Evolutionary conservation across 1,140 invertebrate species (phyloP).

Genomic region (Amphibalanus amphitrite): DNA sequence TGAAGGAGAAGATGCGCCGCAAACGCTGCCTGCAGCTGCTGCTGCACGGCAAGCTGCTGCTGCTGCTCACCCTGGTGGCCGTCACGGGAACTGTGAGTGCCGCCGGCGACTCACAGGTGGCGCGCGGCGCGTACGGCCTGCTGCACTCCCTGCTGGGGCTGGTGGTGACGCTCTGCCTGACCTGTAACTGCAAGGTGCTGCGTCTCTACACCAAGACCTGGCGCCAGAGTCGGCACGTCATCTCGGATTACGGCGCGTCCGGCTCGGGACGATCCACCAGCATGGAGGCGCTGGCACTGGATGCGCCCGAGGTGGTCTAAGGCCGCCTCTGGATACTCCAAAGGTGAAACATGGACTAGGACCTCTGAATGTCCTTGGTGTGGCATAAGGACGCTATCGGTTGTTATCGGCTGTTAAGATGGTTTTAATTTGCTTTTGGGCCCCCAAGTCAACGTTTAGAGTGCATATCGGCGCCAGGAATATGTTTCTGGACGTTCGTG

Average conservation of each 20-base stretch:
- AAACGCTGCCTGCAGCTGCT: constrained; percentile 37
- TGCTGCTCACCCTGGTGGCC: constrained; percentile 23
- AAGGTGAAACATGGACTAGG: too few species aligned
- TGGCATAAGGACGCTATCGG: too few species aligned
- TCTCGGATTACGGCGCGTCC: not conserved
- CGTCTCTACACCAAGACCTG: constrained; percentile 31
- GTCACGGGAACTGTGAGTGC: constrained; percentile 21
- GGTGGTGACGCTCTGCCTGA: constrained; percentile 39
- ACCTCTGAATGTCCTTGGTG: too few species aligned
- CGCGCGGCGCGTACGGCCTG: constrained; percentile 31
- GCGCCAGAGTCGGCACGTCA: not conserved
- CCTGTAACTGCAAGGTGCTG: constrained; percentile 42
- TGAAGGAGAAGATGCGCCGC: constrained; percentile 38
- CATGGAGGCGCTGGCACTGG: not conserved
- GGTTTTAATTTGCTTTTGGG: too few species aligned
- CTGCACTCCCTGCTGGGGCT: constrained; percentile 36
- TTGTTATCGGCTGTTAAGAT: too few species aligned
- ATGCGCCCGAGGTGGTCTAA: not conserved
- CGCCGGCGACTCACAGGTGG: constrained; percentile 18
- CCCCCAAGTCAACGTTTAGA: too few species aligned
- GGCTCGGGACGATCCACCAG: constrained; percentile 4
- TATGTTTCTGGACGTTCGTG: too few species aligned
- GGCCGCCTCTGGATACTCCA: too few species aligned
- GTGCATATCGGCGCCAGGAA: too few species aligned
- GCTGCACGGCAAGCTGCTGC: constrained; percentile 38